These are phyloP conservation scores for Microchirus variegatus DNA, from an alignment of 2,797 vertebrate genomes.

Conservation along the genomic window DNA sequence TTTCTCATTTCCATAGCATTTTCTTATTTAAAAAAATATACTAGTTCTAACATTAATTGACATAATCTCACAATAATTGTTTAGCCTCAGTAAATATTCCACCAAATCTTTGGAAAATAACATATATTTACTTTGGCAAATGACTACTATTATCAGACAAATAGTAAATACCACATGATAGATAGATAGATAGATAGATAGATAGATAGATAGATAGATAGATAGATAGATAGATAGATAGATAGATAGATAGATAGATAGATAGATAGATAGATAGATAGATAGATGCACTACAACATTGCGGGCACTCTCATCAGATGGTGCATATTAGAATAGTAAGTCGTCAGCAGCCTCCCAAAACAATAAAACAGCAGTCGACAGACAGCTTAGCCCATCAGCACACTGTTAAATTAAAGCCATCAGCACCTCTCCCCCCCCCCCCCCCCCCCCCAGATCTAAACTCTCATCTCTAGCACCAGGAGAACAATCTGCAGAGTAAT, in stretches of 20 bases:
- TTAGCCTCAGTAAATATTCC: no score
- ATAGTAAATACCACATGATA: no score
- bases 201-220: no score
- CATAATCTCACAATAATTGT: background rate
- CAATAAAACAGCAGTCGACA: conserved; percentile 77
- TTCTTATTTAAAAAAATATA: no score
- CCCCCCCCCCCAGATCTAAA: conserved; percentile 75
- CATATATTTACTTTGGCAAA: no score
- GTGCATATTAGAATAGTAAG: conserved; percentile 65
- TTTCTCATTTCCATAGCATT: no score
- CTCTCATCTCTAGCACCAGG: conserved; percentile 82
- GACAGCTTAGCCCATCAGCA: conserved; percentile 77
- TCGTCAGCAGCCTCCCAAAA: conserved; percentile 72
- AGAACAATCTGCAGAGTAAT: conserved; percentile 86
- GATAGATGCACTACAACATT: conserved; percentile 24
- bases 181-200: no score
- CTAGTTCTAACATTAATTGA: background rate
- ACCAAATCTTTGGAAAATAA: no score
- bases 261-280: background rate
- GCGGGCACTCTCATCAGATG: conserved; percentile 55
- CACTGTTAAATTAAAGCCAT: conserved; percentile 80
- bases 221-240: no score
- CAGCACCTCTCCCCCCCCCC: conserved; percentile 63
- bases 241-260: no score
- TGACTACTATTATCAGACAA: no score